Evolutionary conservation across 2,888 invertebrate species (phyloP).

Genomic region (Amblyjoppa proteus): DNA sequence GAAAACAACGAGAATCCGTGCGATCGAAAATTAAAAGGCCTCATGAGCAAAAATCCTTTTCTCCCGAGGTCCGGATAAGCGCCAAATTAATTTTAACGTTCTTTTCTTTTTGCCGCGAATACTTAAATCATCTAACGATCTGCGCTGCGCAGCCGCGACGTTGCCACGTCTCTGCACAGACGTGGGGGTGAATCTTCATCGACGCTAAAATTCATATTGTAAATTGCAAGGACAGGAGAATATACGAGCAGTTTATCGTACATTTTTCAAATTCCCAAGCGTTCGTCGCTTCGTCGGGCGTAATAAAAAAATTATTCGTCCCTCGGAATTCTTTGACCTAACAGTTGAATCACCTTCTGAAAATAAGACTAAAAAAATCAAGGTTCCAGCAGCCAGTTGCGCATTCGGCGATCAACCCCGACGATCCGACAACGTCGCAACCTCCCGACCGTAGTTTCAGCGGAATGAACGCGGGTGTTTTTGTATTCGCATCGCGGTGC

Average conservation of each 20-base stretch:
- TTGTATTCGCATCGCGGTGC: conserved; percentile 78
- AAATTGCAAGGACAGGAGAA: not conserved
- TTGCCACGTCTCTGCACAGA: conserved; percentile 74
- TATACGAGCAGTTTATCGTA: not conserved
- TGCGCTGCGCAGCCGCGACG: conserved; percentile 78
- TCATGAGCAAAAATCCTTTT: conserved; percentile 2
- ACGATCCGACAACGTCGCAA: conserved; percentile 74
- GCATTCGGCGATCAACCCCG: conserved; percentile 36
- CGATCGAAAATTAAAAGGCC: conserved; percentile 40
- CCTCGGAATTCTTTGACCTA: not conserved
- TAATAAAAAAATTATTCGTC: not conserved
- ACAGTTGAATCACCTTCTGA: not conserved
- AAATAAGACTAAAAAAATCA: conserved; percentile 41
- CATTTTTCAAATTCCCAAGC: not conserved
- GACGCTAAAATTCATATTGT: conserved; percentile 29
- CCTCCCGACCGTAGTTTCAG: conserved; percentile 55
- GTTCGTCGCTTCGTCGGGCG: not conserved
- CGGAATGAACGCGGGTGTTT: conserved; percentile 80
- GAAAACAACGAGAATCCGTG: conserved; percentile 4
- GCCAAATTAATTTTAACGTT: conserved; percentile 74
- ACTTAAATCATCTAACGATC: conserved; percentile 83
- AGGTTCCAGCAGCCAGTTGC: conserved; percentile 30
- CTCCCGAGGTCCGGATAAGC: conserved; percentile 60
- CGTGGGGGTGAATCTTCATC: conserved; percentile 43
- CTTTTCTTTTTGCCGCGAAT: conserved; percentile 84